Evolutionary conservation across 2,113 vertebrate genomes (phyloP), one percentile per base, ranked within the genome.

Genomic region (Malurus melanocephalus): DNA sequence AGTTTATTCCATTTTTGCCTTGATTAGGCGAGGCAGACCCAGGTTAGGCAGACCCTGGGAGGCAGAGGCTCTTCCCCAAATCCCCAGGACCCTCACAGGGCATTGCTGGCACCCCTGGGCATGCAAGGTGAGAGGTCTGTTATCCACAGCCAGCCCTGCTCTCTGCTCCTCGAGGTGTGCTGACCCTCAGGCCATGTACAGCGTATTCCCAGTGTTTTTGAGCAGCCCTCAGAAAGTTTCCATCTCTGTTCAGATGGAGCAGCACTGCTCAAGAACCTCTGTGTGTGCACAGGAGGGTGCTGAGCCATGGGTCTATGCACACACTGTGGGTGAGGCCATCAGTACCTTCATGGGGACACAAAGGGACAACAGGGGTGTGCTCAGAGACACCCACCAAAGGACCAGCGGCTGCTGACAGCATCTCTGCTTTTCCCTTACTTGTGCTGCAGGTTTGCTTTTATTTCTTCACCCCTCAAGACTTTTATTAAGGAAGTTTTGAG

Each of bases 281-380:
- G 61, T 1, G 2, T 35, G 67, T 46, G 71, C 1, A 4, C 53
- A 64, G 64, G 60, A 17, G 75, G 61, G 48, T 32, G 66, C 20
- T 0, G 5, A 35, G 71, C 18, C 5, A 1, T 7, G 57, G 57
- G 43, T 33, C 28, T 26, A 24, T 3, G 35, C 11, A 7, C 11
- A 26, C 22, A 2, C 1, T 0, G 4, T 6, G 56, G 40, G 67
- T 0, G 8, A 61, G 69, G 22, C 46, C 38, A 11, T 19, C 3
- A 2, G 45, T 20, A 40, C 22, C 33, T n/a, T 13, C 1, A 0
- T 0, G 0, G n/a, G 32, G 45, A 33, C 14, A 55, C 0, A 2
- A 16, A 16, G 43, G 33, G 79, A 30, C 45, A 56, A 2, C 3
- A 9, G 35, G 46, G 53, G 30, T 9, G 53, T 26, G 71, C 71